Evolutionary conservation across 2,888 invertebrate species (phyloP), one percentile per base, ranked within the genome.

Genomic region (Nemotelus pantherinus): DNA sequence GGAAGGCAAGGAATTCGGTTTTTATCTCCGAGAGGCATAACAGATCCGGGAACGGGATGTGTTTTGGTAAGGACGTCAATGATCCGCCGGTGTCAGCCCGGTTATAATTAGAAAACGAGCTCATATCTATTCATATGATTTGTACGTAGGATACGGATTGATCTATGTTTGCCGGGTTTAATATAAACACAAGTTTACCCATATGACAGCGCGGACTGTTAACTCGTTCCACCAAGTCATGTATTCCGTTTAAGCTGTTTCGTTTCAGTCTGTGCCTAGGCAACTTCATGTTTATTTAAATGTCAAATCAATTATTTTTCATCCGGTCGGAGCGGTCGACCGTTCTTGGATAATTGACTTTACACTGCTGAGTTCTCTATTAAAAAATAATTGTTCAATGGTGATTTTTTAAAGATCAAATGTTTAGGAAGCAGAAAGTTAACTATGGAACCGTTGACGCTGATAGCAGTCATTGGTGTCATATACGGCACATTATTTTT

Each of bases 1-100:
- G 87, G 85, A 97, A 93, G 85, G 96, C 93, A 83, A 97, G 90
- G 2, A 92, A 88, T 87, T 98, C 98, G 88, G 97, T 98, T 74
- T 93, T 88, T 68, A 98, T 85, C 81, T 95, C 94, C 71, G 93
- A 93, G 82, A 95, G 94, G 47, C 91, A 89, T 0, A 95, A 93
- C 67, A 94, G 91, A 75, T 90, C 90, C 0, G 95, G 94, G 83
- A 94, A 93, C 9, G 94, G 94, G 82, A 95, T 93, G 83, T 95
- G 95, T 85, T 94, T 94, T 0, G 94, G 93, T 7, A 91, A 89
- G 41, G 89, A 84, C 2, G 79, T 78, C 53, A 68, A 5, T 3
- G 77, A 64, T 10, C 78, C 78, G 2, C 68, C 64, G 10, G 41
- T 41, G n/a, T 70, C 53, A 9, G 43, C 7, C 2, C 70, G 70